Conservation (phyloP, 1,140 invertebrate species). For the Drosophila ironensis region DNA sequence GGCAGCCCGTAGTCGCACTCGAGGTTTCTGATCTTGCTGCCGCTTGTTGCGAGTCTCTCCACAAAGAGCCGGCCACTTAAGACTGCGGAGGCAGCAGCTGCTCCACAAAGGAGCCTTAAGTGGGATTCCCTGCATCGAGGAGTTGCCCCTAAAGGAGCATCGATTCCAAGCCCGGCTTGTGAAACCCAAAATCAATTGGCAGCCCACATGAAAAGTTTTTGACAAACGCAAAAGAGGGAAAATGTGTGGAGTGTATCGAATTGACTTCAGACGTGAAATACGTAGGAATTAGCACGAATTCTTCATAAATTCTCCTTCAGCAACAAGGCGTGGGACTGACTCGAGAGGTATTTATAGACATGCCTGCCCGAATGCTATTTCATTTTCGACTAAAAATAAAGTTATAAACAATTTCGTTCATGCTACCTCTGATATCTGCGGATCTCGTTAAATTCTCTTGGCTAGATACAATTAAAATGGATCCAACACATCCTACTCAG, state of each 20-base stretch:
- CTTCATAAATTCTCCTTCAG: constrained; percentile 28
- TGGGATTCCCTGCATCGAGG: background rate
- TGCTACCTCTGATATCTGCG: no score
- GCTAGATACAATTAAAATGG: background rate
- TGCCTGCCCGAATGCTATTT: background rate
- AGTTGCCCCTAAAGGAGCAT: background rate
- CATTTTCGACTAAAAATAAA: background rate
- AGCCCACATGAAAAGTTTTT: constrained; percentile 31
- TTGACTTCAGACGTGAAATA: constrained; percentile 13
- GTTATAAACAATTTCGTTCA: background rate
- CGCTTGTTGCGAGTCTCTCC: constrained; percentile 21
- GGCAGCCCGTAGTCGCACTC: constrained; percentile 8
- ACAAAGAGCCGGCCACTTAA: constrained; percentile 67
- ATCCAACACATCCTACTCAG: background rate
- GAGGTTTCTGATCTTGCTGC: background rate
- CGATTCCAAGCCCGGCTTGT: background rate
- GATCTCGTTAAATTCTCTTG: background rate
- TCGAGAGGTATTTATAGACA: background rate
- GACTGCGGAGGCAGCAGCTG: constrained; percentile 17
- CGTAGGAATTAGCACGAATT: constrained; percentile 36
- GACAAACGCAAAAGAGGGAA: constrained; percentile 3
- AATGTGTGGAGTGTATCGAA: constrained; percentile 28
- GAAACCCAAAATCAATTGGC: constrained; percentile 10
- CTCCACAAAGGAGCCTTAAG: constrained; percentile 15
- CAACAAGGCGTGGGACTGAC: constrained; percentile 22